Percentiles rank a stretch among this genome's conserved stretches.
Conservation (phyloP, 2,113 vertebrate genomes). For the Eleginops maclovinus region DNA sequence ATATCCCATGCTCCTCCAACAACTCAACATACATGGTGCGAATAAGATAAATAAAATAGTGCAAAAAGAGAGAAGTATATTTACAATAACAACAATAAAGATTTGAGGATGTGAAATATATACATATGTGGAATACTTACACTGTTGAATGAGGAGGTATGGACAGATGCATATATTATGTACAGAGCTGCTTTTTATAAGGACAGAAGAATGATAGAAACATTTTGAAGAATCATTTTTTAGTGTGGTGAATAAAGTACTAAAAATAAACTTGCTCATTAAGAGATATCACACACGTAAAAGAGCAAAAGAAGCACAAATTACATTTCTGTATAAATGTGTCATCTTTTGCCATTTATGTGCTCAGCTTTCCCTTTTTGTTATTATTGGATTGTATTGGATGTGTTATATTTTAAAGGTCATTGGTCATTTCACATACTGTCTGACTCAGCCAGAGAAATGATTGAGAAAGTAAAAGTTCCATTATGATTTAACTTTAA, state of each 20-base stretch:
- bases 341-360: constrained; percentile 33
- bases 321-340: no score
- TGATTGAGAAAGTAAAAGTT: constrained; percentile 41
- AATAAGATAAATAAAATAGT: no score
- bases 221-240: background rate
- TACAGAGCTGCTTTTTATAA: no score
- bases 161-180: no score
- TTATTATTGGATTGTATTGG: constrained; percentile 5
- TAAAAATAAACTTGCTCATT: background rate
- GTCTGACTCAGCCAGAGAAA: constrained; percentile 27
- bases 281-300: background rate
- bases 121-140: no score
- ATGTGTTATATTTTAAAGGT: constrained; percentile 54
- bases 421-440: constrained; percentile 44
- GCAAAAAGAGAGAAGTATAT: no score
- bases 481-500: constrained; percentile 36
- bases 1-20: no score
- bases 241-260: background rate
- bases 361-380: constrained; percentile 8
- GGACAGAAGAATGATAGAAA: background rate
- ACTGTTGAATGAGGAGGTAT: no score
- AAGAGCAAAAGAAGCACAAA: constrained; percentile 1
- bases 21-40: no score
- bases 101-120: no score
- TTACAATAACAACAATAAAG: no score